A percentile compares a stretch with the other conserved stretches of the same genome.
phyloP scores from a whole-genome alignment of 2,113 vertebrate genomes.

The Pterophyllum scalare region DNA sequence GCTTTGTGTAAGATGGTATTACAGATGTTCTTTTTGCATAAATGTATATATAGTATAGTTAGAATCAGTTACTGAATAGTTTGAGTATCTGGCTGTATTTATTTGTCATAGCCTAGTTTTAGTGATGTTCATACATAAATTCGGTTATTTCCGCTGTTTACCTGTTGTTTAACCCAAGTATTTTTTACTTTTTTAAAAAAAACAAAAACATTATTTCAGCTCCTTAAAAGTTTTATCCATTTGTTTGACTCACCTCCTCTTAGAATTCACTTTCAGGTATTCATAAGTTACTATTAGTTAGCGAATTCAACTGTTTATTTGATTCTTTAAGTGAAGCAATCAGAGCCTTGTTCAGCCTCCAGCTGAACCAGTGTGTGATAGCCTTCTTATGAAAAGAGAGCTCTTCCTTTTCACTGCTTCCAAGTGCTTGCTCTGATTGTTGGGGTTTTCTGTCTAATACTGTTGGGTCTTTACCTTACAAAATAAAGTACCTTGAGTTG shows the following conservation, averaged over 20 bases:
- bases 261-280: background rate
- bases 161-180: background rate
- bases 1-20: background rate
- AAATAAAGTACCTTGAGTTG: too few relatives aligned
- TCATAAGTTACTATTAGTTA: background rate
- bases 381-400: background rate
- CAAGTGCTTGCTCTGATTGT: background rate
- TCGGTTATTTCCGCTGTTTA: background rate
- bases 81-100: background rate
- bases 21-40: background rate
- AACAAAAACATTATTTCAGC: background rate
- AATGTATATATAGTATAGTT: rapidly evolving
- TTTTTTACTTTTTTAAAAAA: background rate
- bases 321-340: rapidly evolving
- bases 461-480: background rate
- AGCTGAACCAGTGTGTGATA: background rate
- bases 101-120: background rate
- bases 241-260: background rate
- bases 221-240: background rate
- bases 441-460: background rate
- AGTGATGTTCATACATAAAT: rapidly evolving
- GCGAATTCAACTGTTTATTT: background rate
- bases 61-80: background rate
- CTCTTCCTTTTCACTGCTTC: background rate
- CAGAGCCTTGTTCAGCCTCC: background rate